These are phyloP conservation scores for Leucophenga varia DNA, from an alignment of 1,140 invertebrate species.

Conservation along the genomic window DNA sequence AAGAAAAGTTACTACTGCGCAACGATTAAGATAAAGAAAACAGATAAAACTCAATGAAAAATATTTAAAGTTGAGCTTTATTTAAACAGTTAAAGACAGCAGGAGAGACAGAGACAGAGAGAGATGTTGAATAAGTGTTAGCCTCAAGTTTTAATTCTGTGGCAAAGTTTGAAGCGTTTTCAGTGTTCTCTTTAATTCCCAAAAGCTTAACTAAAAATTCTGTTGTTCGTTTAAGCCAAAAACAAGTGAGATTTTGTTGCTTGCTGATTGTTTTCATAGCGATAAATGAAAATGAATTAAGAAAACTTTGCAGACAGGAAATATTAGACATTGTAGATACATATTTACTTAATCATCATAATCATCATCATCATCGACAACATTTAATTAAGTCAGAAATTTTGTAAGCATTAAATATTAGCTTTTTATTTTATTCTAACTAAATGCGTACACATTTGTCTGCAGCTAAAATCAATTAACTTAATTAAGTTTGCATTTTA, in stretches of 20 bases:
- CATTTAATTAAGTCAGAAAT: slow-evolving; percentile 10
- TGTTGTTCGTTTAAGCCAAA: too few species aligned
- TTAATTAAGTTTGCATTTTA: neutral
- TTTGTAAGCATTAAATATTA: slow-evolving; percentile 6
- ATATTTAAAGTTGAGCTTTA: slow-evolving; percentile 2
- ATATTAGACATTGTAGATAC: slow-evolving; percentile 13
- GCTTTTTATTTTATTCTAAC: neutral
- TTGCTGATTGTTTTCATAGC: too few species aligned
- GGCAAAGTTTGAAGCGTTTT: too few species aligned
- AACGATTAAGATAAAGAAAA: slow-evolving; percentile 1
- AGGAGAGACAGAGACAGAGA: too few species aligned
- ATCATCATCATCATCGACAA: too few species aligned
- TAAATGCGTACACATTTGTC: neutral
- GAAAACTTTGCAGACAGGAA: slow-evolving; percentile 16
- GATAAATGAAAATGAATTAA: neutral
- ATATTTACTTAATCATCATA: too few species aligned
- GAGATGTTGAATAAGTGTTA: too few species aligned
- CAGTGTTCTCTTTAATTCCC: too few species aligned
- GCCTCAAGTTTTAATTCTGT: too few species aligned
- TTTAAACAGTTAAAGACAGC: too few species aligned
- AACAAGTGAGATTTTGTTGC: too few species aligned
- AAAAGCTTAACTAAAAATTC: too few species aligned
- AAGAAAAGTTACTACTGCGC: neutral
- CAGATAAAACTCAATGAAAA: slow-evolving; percentile 1
- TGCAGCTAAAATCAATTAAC: slow-evolving; percentile 1